Base-by-base conservation (phyloP, 2,888 invertebrate species). In the Andrena fulva region DNA sequence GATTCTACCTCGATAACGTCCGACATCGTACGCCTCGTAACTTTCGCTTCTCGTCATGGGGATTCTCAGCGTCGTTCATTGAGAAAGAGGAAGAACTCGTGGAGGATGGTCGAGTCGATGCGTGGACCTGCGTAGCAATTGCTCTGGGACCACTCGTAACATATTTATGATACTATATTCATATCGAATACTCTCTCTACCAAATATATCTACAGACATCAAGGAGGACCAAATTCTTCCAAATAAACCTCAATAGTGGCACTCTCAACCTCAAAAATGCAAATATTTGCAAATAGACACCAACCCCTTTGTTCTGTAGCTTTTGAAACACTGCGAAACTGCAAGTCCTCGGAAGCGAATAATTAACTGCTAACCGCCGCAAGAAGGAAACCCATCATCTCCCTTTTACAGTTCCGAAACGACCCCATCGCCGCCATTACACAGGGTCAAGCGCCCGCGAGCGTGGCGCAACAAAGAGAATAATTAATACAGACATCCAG, bases 1-100 rank as follows among this genome's bases (percentile, higher is more conserved):
- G 90, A 91, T 91, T 87, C 88, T 77, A 81, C 81, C 85, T 85
- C 87, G 91, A 91, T 91, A 91, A 89, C 82, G 90, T 89, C 88
- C 83, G 86, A 89, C 86, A 86, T 87, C 86, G 73, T 83, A 82
- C 82, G 82, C 82, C 89, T 88, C 89, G 88, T 89, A 91, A 90
- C 87, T 91, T 90, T 90, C 89, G 89, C 90, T 79, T 85, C 76
- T 85, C 85, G 82, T 88, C 86, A 48, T 59, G 52, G 52, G 20
- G 56, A 82, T 82, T 71, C 75, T 33, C 63, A 48, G 33, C 78
- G 59, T 77, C 67, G 75, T 82, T 79, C 82, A 80, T 80, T 84
- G 79, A 72, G 68, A 73, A 73, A 63, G 70, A 66, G 59, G 72
- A 74, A 70, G 70, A 71, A 74, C 68, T 60, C 64, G 50, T 6